Percentiles rank a stretch among this genome's conserved stretches.
phyloP scores from a whole-genome alignment of 2,113 vertebrate genomes.

The Psittacula cyanocephala region DNA sequence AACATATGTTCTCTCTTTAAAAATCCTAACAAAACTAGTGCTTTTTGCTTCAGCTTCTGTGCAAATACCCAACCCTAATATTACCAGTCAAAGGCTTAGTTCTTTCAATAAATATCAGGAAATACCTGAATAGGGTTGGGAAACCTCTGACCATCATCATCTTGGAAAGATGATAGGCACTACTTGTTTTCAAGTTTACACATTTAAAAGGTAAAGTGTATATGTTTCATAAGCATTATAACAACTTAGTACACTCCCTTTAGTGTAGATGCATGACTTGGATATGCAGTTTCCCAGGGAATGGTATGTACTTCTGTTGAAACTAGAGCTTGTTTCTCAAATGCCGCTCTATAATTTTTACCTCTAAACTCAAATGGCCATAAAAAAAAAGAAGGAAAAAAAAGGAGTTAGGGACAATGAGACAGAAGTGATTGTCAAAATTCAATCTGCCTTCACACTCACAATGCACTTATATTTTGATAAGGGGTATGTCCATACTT shows the following conservation, averaged over 20 bases:
- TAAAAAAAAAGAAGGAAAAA: neutral
- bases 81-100: slow-evolving; percentile 43
- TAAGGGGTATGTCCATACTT: slow-evolving; percentile 56
- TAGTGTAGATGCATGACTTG: neutral
- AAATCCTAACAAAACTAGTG: neutral
- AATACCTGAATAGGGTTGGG: slow-evolving; percentile 48
- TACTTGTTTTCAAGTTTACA: slow-evolving; percentile 55
- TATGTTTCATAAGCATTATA: neutral
- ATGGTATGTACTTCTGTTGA: neutral
- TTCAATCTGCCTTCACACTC: slow-evolving; percentile 30
- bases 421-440: slow-evolving; percentile 27
- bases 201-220: slow-evolving; percentile 9
- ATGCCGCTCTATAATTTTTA: neutral
- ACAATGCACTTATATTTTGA: slow-evolving; percentile 44
- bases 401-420: neutral
- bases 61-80: slow-evolving; percentile 21
- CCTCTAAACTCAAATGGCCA: neutral
- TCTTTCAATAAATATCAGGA: slow-evolving; percentile 23
- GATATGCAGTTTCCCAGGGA: neutral
- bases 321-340: slow-evolving; percentile 27
- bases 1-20: neutral
- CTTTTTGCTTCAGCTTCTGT: slow-evolving; percentile 39
- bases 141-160: slow-evolving; percentile 53
- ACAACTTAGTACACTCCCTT: neutral
- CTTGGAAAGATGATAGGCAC: slow-evolving; percentile 51